Base-by-base conservation (phyloP, 2,113 vertebrate species). In the Pogonocichla stellata region DNA sequence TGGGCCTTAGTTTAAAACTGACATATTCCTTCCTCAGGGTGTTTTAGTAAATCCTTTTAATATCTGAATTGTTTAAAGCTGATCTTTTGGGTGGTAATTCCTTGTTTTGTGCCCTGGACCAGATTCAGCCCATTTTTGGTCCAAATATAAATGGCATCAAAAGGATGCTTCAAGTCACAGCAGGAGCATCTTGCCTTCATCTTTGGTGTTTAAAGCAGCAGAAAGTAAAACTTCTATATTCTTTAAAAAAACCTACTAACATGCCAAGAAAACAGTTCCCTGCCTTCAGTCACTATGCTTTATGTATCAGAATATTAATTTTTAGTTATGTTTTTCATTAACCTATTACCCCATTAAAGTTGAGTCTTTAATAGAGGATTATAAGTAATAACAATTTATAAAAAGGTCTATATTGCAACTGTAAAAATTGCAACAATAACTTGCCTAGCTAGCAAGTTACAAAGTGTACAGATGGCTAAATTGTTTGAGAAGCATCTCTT, bases 231-330 rank as follows among this genome's bases (percentile, higher is more conserved):
- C 16, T 65, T 43, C 31, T 28, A 6, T 77, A 40, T 45, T 54
- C 13, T 40, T 73, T 7, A 3, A 40, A 61, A 51, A 54, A 9
- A 0, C 1, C 2, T 12, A 50, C 9, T 31, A 18, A 38, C 9
- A 42, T 71, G 19, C 4, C 64, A 64, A 82, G 40, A 54, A 65
- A 82, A 45, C 25, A 45, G 9, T 45, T 81, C 6, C 8, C 7
- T 6, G 10, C 14, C 25, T 67, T 54, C 28, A n/a, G 36, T 85
- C n/a, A 48, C 48, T 48, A 2, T 77, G 17, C 33, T 66, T 91
- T 70, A 36, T 79, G 13, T 87, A n/a, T 81, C 43, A 48, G 19
- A 71, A 33, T 85, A 82, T 64, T 77, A 57, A 19, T n/a, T 90
- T 89, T 71, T 58, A 75, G 29, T 65, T 72, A 45, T 5, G 12